phyloP scores from a whole-genome alignment of 2,797 vertebrate species.

The Molossus alvarezi region DNA sequence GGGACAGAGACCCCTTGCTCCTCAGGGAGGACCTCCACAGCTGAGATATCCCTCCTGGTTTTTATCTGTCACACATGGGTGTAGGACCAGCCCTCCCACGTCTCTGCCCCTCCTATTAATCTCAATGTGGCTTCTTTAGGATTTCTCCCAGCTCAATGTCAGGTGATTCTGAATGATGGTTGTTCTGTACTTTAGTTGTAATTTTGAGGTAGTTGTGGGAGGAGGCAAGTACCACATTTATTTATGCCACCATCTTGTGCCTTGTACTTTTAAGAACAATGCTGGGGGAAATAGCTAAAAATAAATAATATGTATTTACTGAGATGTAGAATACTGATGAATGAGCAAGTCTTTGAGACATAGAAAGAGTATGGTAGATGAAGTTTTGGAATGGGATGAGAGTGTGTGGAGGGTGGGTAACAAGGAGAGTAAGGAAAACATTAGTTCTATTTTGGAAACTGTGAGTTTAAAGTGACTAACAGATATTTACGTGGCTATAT shows the following conservation, averaged over 20 bases:
- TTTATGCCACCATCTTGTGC: background rate
- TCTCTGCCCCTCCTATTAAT: no score
- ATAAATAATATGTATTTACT: background rate
- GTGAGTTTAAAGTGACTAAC: slow-evolving; percentile 25
- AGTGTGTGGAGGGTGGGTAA: background rate
- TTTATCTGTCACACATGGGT: no score
- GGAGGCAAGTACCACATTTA: no score
- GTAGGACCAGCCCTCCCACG: no score
- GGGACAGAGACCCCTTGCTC: no score
- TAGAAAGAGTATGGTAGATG: background rate
- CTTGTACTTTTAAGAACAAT: background rate
- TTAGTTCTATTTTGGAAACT: slow-evolving; percentile 39
- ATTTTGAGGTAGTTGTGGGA: no score
- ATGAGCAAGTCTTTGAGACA: background rate
- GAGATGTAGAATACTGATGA: background rate
- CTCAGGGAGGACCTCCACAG: no score
- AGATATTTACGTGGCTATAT: background rate
- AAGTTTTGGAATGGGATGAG: background rate
- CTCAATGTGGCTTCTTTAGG: no score
- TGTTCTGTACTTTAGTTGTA: no score
- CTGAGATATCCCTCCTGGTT: no score
- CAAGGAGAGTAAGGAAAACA: slow-evolving; percentile 1
- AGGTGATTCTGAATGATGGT: no score
- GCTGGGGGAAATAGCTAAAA: slow-evolving; percentile 44
- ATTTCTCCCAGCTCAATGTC: no score